Conservation (phyloP, 2,797 vertebrate genomes). For the Tapirus indicus region DNA sequence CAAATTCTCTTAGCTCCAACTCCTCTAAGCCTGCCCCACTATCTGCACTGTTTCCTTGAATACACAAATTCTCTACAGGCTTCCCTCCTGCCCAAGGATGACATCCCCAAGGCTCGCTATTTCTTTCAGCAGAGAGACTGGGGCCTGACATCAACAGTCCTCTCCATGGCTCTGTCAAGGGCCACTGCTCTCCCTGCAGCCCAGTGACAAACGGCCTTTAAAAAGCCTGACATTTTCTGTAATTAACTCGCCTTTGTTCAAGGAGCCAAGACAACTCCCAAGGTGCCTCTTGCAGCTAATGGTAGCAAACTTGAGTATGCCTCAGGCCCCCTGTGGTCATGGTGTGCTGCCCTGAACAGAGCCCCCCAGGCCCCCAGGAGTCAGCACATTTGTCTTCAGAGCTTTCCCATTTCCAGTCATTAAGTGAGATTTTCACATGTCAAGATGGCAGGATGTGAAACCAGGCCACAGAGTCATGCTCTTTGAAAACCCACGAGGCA, state of each 20-base stretch:
- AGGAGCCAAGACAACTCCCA: slow-evolving; percentile 10
- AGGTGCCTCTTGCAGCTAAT: background rate
- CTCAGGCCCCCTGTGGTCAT: background rate
- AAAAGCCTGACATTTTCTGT: slow-evolving; percentile 54
- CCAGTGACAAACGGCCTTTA: slow-evolving; percentile 43
- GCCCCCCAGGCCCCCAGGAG: background rate
- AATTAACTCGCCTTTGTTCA: slow-evolving; percentile 68
- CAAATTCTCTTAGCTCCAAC: background rate
- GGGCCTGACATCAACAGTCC: background rate
- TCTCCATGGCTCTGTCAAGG: background rate
- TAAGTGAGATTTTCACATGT: background rate
- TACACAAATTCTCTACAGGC: background rate
- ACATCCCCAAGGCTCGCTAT: background rate
- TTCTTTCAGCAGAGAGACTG: background rate
- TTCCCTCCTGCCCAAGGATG: background rate
- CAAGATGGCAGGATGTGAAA: background rate
- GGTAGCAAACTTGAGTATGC: background rate
- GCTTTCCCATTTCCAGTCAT: background rate
- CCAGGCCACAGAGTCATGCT: background rate
- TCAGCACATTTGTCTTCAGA: background rate
- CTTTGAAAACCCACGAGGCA: background rate
- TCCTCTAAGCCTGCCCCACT: background rate
- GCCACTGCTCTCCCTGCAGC: background rate
- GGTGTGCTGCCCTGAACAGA: background rate
- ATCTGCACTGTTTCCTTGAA: background rate